Evolutionary conservation across 1,140 invertebrate species (phyloP).

Genomic region (Camponotus vicinus): DNA sequence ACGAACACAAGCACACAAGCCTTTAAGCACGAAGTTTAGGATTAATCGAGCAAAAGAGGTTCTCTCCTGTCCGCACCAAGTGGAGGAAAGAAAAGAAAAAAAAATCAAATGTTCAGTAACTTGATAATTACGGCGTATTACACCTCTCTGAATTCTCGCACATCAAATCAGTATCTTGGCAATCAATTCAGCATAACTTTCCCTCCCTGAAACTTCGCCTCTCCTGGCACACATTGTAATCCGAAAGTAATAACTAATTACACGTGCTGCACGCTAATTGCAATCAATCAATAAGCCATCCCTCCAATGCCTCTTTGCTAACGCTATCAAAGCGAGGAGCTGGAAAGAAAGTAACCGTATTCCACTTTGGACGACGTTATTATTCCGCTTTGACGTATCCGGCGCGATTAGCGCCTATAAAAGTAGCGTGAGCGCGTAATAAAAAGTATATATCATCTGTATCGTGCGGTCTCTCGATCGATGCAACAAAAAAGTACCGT

Average conservation of each 20-base stretch:
- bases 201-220: constrained; percentile 60
- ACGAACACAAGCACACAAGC: constrained; percentile 66
- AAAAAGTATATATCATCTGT: background rate
- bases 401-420: constrained; percentile 41
- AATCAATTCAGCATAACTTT: constrained; percentile 8
- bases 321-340: constrained; percentile 64
- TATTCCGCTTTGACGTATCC: constrained; percentile 37
- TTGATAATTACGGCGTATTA: constrained; percentile 18
- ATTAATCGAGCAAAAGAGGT: constrained; percentile 76
- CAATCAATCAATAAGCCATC: constrained; percentile 48
- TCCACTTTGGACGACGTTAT: constrained; percentile 62
- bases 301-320: constrained; percentile 28
- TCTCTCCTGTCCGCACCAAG: constrained; percentile 42
- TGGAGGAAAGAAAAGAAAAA: background rate
- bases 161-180: constrained; percentile 8
- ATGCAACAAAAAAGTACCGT: constrained; percentile 41
- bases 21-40: constrained; percentile 69
- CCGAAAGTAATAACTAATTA: constrained; percentile 46
- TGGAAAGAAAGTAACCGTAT: constrained; percentile 63
- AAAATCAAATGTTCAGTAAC: constrained; percentile 34
- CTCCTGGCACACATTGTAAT: constrained; percentile 44
- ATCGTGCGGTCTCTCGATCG: constrained; percentile 22
- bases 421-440: constrained; percentile 32
- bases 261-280: constrained; percentile 49
- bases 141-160: background rate